Conservation (phyloP, 2,113 vertebrate genomes). For the Tachysurus vachellii region DNA sequence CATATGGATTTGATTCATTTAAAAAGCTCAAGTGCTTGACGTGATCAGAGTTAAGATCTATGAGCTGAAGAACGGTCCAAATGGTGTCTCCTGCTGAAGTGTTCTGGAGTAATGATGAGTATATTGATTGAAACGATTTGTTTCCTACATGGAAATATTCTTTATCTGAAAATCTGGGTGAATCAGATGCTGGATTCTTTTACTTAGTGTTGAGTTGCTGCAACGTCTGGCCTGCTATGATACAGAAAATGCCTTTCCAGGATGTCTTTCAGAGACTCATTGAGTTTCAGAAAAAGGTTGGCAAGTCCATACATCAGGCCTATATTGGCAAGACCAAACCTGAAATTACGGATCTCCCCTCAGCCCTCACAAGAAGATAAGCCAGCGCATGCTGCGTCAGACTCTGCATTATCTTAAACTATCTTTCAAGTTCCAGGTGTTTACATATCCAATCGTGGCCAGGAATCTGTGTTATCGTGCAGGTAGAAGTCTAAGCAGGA, state of each 20-base stretch:
- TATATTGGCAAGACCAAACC: neutral
- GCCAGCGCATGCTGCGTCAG: neutral
- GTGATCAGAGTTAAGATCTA: neutral
- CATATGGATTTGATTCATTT: slow-evolving; percentile 10
- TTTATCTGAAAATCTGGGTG: neutral
- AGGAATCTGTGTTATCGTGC: slow-evolving; percentile 1
- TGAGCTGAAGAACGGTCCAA: neutral
- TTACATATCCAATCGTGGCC: neutral
- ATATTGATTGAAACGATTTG: too few relatives aligned
- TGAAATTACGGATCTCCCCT: neutral
- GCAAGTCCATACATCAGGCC: slow-evolving; percentile 3
- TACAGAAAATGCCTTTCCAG: slow-evolving; percentile 20
- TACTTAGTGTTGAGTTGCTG: slow-evolving; percentile 5
- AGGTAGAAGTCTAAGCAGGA: slow-evolving; percentile 4
- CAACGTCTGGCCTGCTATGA: neutral
- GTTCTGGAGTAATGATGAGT: neutral
- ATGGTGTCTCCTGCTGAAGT: neutral
- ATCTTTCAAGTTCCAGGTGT: slow-evolving; percentile 3
- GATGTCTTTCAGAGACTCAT: slow-evolving; percentile 33
- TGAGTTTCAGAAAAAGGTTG: slow-evolving; percentile 25
- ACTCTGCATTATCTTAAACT: neutral
- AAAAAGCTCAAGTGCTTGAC: neutral
- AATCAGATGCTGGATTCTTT: slow-evolving; percentile 11
- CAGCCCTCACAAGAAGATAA: neutral
- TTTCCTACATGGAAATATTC: neutral